Percentiles rank a stretch among this genome's conserved stretches.
Conservation (phyloP, 2,113 vertebrate genomes). For the Pseudopodoces humilis region DNA sequence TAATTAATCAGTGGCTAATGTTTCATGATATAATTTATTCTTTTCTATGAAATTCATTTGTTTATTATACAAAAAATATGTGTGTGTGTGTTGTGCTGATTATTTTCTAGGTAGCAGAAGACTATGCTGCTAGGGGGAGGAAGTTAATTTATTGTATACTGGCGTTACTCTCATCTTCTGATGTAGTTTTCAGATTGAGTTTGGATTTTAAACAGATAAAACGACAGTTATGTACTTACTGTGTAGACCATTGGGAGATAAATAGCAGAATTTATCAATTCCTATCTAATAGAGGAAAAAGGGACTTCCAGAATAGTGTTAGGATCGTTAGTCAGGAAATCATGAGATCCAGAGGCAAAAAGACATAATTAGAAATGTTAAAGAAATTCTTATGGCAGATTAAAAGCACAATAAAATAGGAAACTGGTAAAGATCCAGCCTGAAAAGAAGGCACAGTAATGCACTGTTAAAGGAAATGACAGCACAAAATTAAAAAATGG, state of each 20-base stretch:
- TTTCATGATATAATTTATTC: conserved; percentile 72
- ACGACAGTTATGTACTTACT: not conserved
- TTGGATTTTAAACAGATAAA: not conserved
- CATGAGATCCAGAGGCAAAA: not conserved
- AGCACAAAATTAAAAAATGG: conserved; percentile 25
- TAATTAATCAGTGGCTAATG: conserved; percentile 68
- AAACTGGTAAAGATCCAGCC: not conserved
- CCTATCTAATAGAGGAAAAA: not conserved
- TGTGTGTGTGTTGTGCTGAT: conserved; percentile 68
- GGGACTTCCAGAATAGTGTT: not conserved
- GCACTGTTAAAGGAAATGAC: not conserved
- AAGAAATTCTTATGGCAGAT: not conserved
- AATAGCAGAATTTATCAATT: not conserved
- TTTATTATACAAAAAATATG: conserved; percentile 69
- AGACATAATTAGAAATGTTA: not conserved
- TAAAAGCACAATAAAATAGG: conserved; percentile 1
- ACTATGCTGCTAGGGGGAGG: conserved; percentile 48
- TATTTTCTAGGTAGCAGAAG: conserved; percentile 72
- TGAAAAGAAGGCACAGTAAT: not conserved
- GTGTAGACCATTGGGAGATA: not conserved
- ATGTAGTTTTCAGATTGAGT: not conserved
- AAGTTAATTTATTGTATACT: conserved; percentile 57
- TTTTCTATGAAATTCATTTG: conserved; percentile 59
- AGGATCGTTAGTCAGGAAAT: not conserved
- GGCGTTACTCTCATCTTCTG: conserved; percentile 45